Conservation (phyloP, 2,113 vertebrate species). For the Nycticorax nycticorax region DNA sequence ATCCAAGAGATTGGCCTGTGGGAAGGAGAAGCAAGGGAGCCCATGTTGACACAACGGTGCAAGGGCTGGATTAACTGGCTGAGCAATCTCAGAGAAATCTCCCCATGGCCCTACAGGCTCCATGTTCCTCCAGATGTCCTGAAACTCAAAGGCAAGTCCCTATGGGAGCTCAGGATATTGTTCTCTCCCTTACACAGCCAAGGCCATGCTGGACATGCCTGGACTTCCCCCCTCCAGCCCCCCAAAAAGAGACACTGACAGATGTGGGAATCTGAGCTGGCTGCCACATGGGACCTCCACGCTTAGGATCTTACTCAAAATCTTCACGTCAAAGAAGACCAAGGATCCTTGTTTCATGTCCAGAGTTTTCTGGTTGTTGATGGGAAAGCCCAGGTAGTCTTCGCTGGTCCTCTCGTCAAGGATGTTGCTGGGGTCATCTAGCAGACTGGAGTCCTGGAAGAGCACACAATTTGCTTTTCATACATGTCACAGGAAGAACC, state of each 20-base stretch:
- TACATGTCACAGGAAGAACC: not conserved
- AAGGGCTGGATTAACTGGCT: not conserved
- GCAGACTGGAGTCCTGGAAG: not conserved
- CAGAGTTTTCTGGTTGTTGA: not conserved
- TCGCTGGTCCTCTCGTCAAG: not conserved
- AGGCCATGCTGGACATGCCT: too few relatives aligned
- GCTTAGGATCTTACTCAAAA: conserved; percentile 46
- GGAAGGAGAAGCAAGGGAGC: not conserved
- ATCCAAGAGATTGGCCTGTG: not conserved
- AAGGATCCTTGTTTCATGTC: not conserved
- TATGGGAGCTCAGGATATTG: not conserved
- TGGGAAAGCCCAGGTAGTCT: not conserved
- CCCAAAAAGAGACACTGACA: not conserved
- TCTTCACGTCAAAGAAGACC: conserved; percentile 68
- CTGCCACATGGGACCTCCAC: not conserved
- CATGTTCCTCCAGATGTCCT: not conserved
- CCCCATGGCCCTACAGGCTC: not conserved
- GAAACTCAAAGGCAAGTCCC: not conserved
- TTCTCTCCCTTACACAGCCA: not conserved
- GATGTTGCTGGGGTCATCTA: not conserved
- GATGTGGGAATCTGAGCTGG: not conserved
- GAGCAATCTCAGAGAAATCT: not conserved
- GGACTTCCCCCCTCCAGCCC: not conserved
- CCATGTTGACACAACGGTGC: fast-evolving
- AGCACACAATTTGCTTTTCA: not conserved